Percentiles rank a stretch among this genome's conserved stretches.
Evolutionary conservation across 2,888 invertebrate genomes (phyloP).

Genomic region (Harpagoxenus sublaevis): DNA sequence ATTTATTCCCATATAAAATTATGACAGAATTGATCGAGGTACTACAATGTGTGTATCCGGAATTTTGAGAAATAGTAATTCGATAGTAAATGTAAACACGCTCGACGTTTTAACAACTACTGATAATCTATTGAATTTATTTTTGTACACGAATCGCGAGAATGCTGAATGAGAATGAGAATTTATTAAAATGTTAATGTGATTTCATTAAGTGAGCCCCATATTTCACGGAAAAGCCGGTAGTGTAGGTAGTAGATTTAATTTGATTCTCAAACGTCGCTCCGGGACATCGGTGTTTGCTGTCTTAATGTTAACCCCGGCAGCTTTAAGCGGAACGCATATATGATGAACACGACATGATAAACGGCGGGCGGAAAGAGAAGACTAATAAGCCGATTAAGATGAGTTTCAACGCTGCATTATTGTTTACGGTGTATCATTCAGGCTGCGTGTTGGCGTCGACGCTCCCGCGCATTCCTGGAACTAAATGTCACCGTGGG

Average conservation of each 20-base stretch:
- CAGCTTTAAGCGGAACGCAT: constrained; percentile 1
- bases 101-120: not conserved
- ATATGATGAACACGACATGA: constrained; percentile 1
- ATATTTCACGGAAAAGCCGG: not conserved
- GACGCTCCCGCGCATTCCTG: constrained; percentile 63
- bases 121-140: not conserved
- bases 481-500: constrained; percentile 67
- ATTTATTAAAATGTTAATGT: constrained; percentile 4
- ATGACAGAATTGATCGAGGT: not conserved
- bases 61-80: not conserved
- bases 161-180: not conserved
- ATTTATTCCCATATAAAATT: constrained; percentile 8
- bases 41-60: too few species aligned
- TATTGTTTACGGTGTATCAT: constrained; percentile 38
- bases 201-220: not conserved
- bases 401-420: constrained; percentile 32
- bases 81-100: not conserved
- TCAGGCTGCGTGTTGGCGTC: constrained; percentile 40
- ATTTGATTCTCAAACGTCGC: not conserved
- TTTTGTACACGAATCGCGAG: not conserved
- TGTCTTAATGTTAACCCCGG: not conserved
- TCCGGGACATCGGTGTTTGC: not conserved
- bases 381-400: constrained; percentile 41
- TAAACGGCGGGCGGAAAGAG: not conserved
- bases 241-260: not conserved